A percentile compares a stretch with the other conserved stretches of the same genome.
Conservation (phyloP, 2,797 vertebrate species). For the Spea hammondii region DNA sequence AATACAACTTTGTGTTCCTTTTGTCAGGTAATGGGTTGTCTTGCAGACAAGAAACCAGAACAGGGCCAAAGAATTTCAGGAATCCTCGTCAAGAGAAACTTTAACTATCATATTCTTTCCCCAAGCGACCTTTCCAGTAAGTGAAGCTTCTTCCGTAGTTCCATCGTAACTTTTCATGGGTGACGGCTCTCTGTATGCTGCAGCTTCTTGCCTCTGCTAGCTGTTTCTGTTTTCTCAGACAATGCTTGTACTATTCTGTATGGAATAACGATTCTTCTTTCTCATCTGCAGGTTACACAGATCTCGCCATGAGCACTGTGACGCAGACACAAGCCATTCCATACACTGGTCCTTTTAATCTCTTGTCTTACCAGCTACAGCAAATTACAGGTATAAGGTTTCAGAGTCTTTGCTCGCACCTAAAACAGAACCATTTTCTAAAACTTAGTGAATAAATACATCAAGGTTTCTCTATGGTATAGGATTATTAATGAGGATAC, state of each 20-base stretch:
- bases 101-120: constrained; percentile 93
- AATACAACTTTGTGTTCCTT: background rate
- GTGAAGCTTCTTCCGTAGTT: constrained; percentile 54
- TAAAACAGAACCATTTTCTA: too few species aligned
- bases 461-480: too few species aligned
- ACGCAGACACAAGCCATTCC: constrained; percentile 91
- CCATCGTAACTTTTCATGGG: background rate
- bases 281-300: constrained; percentile 81
- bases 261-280: constrained; percentile 3
- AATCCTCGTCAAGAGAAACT: constrained; percentile 94
- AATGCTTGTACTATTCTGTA: too few species aligned
- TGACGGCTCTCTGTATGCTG: background rate
- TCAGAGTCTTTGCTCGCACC: too few species aligned
- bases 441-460: too few species aligned
- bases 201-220: background rate
- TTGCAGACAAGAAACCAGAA: constrained; percentile 87
- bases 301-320: constrained; percentile 87
- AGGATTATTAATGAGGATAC: too few species aligned
- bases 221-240: background rate
- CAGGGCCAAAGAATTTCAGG: constrained; percentile 92
- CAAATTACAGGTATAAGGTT: constrained; percentile 77
- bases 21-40: constrained; percentile 87
- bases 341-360: constrained; percentile 82
- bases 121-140: constrained; percentile 91
- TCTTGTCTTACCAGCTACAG: constrained; percentile 84